Evolutionary conservation across 2,113 vertebrate genomes (phyloP), one percentile per base, ranked within the genome.

Genomic region (Ptilorrhoa leucosticta): DNA sequence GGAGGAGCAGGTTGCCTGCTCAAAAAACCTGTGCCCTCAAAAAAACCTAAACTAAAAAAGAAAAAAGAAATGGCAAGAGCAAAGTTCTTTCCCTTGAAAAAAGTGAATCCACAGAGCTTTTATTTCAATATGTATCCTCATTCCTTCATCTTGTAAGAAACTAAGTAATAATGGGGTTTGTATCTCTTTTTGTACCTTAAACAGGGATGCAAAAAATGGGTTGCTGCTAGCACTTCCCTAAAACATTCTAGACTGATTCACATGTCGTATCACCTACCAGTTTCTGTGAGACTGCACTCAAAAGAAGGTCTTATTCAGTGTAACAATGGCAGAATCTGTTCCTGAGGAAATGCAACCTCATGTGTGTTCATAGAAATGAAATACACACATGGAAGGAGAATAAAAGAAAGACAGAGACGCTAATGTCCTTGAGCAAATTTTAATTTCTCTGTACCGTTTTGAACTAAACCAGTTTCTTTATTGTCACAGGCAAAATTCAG

Each of bases 381-480:
- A 71, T 31, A 44, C 7, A 72, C 3, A 39, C 7, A 20, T 27
- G 54, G 13, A 68, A 40, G 7, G 5, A 58, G 10, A 77, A 16
- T 42, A 31, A 65, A 76, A 80, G 24, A 70, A 58, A 15, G 33
- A 27, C n/a, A 56, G 31, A 77, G 17, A 63, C 17, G 78, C 5
- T 54, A 73, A 60, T 66, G n/a, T 78, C 44, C 66, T 95, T 96
- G 61, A 96, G 61, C 23, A 95, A 44, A 45, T 73, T 96, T 97
- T 93, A 87, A 70, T 89, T 94, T 97, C 47, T 96, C 66, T 94
- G 35, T 87, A 51, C 39, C 92, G 23, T 87, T 96, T 95, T 89
- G 89, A 76, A 87, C 42, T 70, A 95, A 96, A 93, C 23, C 57
- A 91, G 88, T 96, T 87, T 89, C 48, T 90, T 85, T 90, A 71